Base-by-base conservation (phyloP, 92 coral and sea anemone genomes). In the Parazoanthus atlanticus region DNA sequence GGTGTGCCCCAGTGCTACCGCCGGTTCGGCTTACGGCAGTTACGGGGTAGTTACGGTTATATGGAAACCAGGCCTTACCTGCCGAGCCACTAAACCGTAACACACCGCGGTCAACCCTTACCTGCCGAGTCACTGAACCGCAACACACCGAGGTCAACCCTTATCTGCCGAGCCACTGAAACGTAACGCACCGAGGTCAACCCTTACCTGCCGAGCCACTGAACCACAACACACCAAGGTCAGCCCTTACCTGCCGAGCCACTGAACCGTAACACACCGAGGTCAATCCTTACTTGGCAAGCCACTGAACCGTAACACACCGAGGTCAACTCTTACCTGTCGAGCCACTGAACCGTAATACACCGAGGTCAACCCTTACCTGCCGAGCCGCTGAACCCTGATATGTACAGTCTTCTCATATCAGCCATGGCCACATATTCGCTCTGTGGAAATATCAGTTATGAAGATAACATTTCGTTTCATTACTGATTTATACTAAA, bases 81-180 rank as follows among this genome's bases (percentile, higher is more conserved):
- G 69, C 43, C 5, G 84, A 79, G 36, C 84, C 84, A 64, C 84
- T 79, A n/a, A n/a, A n/a, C n/a, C n/a, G n/a, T n/a, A n/a, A n/a
- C n/a, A n/a, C n/a, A n/a, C n/a, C n/a, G n/a, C 8, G 23, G 69
- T 25, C 19, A 61, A n/a, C 16, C 72, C 21, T 3, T 79, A 79
- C 84, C 84, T 52, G 69, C 43, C 5, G 84, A 79, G 36, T 70
- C 84, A 64, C 84, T 79, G 19, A 61, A 61, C 69, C 19, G 8
- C 4, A 16, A 61, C 69, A 16, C 3, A 61, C 19, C 3, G n/a
- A n/a, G n/a, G n/a, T n/a, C n/a, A 21, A 21, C 6, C 74, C 25
- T 4, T 80, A 80, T 71, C 84, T 54, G 70, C 46, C 6, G 84
- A 80, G 40, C 84, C 84, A 66, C 84, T 80, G 38, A 34, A 34